phyloP scores from a whole-genome alignment of 2,888 invertebrate genomes.

The Eutolmus rufibarbis region DNA sequence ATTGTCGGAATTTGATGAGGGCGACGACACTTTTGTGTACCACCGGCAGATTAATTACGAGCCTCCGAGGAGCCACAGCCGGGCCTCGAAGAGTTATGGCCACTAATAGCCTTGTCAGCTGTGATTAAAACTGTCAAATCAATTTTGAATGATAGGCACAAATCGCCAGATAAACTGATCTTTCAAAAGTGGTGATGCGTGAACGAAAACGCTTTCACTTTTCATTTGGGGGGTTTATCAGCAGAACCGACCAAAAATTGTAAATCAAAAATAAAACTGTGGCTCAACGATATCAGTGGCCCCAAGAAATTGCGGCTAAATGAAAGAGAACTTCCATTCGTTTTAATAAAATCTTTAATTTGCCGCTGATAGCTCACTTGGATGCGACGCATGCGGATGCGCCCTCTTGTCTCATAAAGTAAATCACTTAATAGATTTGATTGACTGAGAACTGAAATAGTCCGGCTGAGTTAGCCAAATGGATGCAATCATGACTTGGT shows the following conservation, averaged over 20 bases:
- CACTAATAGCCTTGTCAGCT: conserved; percentile 15
- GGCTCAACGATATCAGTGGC: not conserved
- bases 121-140: conserved; percentile 34
- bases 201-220: not conserved
- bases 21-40: conserved; percentile 30
- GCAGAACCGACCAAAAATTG: not conserved
- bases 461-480: not conserved
- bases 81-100: not conserved
- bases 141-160: not conserved
- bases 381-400: not conserved
- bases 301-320: not conserved
- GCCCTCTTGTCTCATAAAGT: not conserved
- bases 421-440: not conserved
- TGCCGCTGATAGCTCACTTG: not conserved
- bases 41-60: conserved; percentile 18
- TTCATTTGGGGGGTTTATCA: not conserved
- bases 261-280: not conserved
- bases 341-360: not conserved
- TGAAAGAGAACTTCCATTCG: not conserved
- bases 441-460: not conserved
- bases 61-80: not conserved
- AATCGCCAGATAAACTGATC: not conserved
- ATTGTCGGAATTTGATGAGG: conserved; percentile 28
- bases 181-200: not conserved
- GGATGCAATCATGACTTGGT: not conserved